Conservation (phyloP, 1,140 invertebrate genomes). For the Nasonia giraulti region DNA sequence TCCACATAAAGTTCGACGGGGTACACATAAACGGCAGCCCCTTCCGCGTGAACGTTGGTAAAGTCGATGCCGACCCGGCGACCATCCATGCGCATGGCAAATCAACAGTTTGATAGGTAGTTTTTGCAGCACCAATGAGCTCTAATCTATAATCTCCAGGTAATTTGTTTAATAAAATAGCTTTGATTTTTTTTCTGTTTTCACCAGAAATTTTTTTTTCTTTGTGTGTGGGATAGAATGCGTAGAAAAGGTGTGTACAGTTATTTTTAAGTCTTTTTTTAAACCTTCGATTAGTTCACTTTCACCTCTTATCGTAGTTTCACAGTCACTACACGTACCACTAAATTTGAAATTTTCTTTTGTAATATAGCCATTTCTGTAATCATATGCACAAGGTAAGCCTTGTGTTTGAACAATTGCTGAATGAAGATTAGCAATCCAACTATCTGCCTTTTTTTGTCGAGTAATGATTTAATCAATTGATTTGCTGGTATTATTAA, state of each 20-base stretch:
- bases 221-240: neutral
- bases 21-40: conserved; percentile 97
- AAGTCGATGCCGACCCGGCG: conserved; percentile 96
- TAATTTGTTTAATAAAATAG: neutral
- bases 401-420: neutral
- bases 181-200: neutral
- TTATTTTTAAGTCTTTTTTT: neutral
- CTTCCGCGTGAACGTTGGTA: conserved; percentile 94
- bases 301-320: neutral
- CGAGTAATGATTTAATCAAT: neutral
- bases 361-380: neutral
- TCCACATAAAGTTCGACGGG: conserved; percentile 96
- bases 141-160: neutral
- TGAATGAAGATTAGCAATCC: neutral
- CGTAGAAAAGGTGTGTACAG: neutral
- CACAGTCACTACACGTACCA: neutral
- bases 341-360: neutral
- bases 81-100: conserved; percentile 90
- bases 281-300: neutral
- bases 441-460: neutral
- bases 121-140: no score
- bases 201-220: neutral
- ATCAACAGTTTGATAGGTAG: neutral
- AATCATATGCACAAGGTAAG: neutral
- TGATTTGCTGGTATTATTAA: neutral